Percentiles rank a stretch among this genome's conserved stretches.
Conservation (phyloP, 2,797 vertebrate genomes). For the Pseudomugil gertrudae region DNA sequence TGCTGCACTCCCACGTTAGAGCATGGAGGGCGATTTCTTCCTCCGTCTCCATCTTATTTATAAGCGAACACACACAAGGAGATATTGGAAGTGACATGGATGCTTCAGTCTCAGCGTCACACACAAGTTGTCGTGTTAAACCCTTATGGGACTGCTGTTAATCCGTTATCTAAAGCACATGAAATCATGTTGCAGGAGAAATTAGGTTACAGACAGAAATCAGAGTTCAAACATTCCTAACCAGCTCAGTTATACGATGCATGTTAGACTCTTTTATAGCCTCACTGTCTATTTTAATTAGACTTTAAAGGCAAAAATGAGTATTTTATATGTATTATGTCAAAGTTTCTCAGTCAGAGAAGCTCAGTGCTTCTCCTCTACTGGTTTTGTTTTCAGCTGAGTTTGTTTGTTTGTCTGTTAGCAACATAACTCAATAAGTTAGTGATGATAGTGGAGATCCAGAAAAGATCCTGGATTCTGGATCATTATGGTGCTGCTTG, state of each 20-base stretch:
- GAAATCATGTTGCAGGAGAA: conserved; percentile 22
- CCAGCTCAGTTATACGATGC: background rate
- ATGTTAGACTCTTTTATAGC: background rate
- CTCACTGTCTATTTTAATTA: background rate
- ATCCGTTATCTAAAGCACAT: background rate
- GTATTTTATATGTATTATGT: background rate
- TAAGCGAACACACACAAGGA: conserved; percentile 1
- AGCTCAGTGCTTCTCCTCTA: background rate
- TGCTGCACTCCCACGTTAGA: conserved; percentile 7
- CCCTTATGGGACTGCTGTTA: conserved; percentile 7
- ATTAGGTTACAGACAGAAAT: conserved; percentile 6
- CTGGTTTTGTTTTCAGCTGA: too few species aligned
- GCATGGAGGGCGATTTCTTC: conserved; percentile 9
- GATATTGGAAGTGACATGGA: conserved; percentile 24
- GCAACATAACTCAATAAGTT: too few species aligned
- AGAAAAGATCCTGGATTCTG: too few species aligned
- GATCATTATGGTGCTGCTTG: too few species aligned
- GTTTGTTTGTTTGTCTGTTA: too few species aligned
- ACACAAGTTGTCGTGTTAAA: background rate
- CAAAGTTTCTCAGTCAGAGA: background rate
- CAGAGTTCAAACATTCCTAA: background rate
- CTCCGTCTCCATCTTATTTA: background rate
- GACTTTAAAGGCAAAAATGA: background rate
- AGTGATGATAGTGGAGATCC: too few species aligned
- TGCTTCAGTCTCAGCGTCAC: conserved; percentile 6